Conservation (phyloP, 2,888 invertebrate species). For the Eutolmus rufibarbis region DNA sequence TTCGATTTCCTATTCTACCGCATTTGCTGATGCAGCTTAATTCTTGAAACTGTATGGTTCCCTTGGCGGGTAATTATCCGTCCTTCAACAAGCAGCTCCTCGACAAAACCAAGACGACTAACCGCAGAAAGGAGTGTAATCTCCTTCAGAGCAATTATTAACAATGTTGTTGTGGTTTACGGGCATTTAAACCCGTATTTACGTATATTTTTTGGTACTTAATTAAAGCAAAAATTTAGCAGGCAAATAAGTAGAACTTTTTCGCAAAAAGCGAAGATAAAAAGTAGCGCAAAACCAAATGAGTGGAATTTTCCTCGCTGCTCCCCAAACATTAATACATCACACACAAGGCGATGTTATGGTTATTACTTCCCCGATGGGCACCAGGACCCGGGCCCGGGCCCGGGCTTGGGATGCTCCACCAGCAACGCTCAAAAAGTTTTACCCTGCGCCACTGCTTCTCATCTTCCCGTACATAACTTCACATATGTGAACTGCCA, state of each 20-base stretch:
- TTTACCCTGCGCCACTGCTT: background rate
- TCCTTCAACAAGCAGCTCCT: background rate
- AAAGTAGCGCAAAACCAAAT: background rate
- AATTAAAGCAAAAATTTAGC: conserved; percentile 17
- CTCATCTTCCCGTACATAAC: background rate
- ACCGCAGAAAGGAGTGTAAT: background rate
- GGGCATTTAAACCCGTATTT: background rate
- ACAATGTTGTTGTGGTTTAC: conserved; percentile 4
- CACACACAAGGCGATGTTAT: conserved; percentile 41
- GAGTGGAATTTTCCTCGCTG: background rate
- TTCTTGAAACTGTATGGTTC: background rate
- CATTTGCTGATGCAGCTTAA: background rate
- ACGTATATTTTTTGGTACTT: background rate
- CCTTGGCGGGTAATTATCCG: background rate
- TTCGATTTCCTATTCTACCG: background rate
- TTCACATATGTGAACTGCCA: conserved; percentile 18
- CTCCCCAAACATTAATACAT: conserved; percentile 43
- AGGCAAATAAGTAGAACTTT: conserved; percentile 30
- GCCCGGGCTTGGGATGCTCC: too few relatives aligned
- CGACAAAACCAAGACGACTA: background rate
- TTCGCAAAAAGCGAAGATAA: background rate
- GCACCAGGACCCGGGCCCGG: background rate
- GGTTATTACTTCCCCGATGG: conserved; percentile 43
- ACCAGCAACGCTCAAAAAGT: background rate
- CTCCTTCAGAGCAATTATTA: background rate